Evolutionary conservation across 2,888 invertebrate genomes (phyloP), one percentile per base, ranked within the genome.

Genomic region (Cryptus armator): DNA sequence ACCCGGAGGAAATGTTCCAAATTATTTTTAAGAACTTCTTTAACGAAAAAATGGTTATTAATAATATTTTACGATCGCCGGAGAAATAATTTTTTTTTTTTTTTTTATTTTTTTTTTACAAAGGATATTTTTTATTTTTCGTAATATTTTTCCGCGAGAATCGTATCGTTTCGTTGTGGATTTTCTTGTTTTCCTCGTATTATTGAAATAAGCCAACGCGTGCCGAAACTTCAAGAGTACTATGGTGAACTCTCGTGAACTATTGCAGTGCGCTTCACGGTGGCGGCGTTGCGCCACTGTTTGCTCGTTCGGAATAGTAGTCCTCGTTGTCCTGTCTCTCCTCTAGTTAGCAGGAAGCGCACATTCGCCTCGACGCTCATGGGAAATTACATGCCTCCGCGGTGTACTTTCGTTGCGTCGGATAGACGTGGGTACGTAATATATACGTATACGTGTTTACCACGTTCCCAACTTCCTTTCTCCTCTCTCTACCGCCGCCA

Each of bases 331-430:
- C 76, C 79, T 71, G 37, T 4, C 32, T 64, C 64, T 64, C 64
- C 53, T 64, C 51, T 76, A 64, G 67, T 67, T 80, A 70, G 59
- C 46, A 48, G 79, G 67, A 82, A 79, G 79, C 71, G 66, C 68
- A 68, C 71, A 74, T 81, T 81, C 83, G 76, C 66, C 62, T 78
- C 62, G 77, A 78, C 83, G 83, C 86, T 86, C 86, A 53, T 83
- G 81, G 78, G 83, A 83, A 86, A 86, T 86, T 86, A 86, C 83
- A 75, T 83, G 81, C 81, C 75, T 81, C 32, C 12, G 53, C 51
- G 56, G 53, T 74, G 66, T 62, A 81, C 76, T 81, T 70, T 66
- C 64, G 81, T 76, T 76, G 76, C 70, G 75, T 81, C 51, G n/a
- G 12, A 9, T 19, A 29, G n/a, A n/a, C 9, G 37, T 24, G 24